Percentiles rank a stretch among this genome's conserved stretches.
phyloP scores from a whole-genome alignment of 2,888 invertebrate species.

The Adineta ricciae region DNA sequence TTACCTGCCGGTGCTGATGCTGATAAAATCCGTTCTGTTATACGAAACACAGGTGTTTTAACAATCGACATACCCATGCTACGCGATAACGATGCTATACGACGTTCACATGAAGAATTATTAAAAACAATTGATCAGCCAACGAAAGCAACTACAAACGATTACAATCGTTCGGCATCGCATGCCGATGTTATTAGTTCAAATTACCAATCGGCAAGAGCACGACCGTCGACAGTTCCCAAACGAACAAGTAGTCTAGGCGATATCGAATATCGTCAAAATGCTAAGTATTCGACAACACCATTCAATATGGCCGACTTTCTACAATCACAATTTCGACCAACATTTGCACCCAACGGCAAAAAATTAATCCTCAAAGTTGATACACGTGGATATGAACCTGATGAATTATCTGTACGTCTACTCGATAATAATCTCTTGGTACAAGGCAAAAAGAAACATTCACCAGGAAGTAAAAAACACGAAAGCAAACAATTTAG shows the following conservation, averaged over 20 bases:
- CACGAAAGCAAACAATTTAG: background rate
- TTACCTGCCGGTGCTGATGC: background rate
- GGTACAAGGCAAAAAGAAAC: background rate
- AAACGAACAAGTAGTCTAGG: background rate
- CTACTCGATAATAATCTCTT: background rate
- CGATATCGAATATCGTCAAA: background rate
- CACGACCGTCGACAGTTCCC: background rate
- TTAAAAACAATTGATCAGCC: background rate
- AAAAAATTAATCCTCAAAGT: slow-evolving; percentile 11
- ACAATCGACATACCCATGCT: background rate
- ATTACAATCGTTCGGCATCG: background rate
- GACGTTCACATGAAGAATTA: background rate
- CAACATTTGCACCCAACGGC: background rate
- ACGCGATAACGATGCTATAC: background rate
- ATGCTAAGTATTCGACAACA: background rate
- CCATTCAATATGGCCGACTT: background rate
- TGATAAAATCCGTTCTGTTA: slow-evolving; percentile 20
- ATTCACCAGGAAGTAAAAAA: background rate
- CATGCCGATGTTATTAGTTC: background rate
- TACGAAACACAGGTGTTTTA: slow-evolving; percentile 7
- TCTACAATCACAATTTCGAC: background rate
- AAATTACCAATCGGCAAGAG: background rate
- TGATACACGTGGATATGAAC: slow-evolving; percentile 11
- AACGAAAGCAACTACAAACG: background rate
- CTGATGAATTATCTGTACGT: background rate